A percentile compares a stretch with the other conserved stretches of the same genome.
Evolutionary conservation across 2,113 vertebrate species (phyloP).

Genomic region (Panthera tigris): DNA sequence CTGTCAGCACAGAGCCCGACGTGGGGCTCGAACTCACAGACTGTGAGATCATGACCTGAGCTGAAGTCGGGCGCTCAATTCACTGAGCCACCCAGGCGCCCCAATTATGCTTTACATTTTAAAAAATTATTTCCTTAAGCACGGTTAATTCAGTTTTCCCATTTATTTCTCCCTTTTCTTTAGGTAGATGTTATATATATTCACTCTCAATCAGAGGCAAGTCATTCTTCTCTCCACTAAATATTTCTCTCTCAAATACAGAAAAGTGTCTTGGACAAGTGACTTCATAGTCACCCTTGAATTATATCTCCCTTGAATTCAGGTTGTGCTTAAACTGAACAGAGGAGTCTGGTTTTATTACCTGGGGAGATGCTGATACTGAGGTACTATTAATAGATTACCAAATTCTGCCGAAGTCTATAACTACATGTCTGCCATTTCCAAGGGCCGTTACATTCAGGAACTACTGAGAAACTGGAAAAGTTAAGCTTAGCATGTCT

Average conservation of each 20-base stretch:
- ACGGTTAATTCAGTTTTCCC: conserved; percentile 29
- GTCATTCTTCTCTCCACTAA: not conserved
- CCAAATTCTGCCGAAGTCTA: not conserved
- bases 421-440: not conserved
- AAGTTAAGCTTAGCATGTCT: not conserved
- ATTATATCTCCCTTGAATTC: not conserved
- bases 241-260: not conserved
- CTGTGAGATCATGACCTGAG: too few species aligned
- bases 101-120: conserved; percentile 23
- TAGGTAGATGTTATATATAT: not conserved
- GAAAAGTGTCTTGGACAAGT: not conserved
- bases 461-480: not conserved
- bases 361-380: not conserved
- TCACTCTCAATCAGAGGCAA: not conserved
- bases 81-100: too few species aligned
- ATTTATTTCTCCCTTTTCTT: not conserved
- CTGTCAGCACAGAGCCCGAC: too few species aligned
- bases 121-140: not conserved
- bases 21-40: too few species aligned
- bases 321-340: not conserved
- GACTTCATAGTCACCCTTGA: not conserved
- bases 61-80: too few species aligned
- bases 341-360: conserved; percentile 17
- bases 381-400: not conserved
- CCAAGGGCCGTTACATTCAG: not conserved